phyloP scores from a whole-genome alignment of 2,888 invertebrate genomes.

The Odontomyia ornata region DNA sequence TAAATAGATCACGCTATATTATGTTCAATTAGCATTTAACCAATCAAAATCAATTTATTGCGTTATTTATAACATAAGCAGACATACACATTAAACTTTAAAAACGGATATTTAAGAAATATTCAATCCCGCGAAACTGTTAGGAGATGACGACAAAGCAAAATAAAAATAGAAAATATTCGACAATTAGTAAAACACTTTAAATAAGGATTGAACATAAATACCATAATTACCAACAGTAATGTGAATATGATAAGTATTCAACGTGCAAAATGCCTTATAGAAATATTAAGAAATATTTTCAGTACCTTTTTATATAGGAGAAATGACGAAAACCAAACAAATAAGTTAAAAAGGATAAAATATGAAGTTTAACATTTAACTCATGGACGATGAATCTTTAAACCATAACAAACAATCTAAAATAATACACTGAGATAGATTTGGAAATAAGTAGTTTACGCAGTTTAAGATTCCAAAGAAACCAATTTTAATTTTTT shows the following conservation, averaged over 20 bases:
- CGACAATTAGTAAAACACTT: not conserved
- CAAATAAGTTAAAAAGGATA: not conserved
- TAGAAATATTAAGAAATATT: constrained; percentile 40
- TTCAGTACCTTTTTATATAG: constrained; percentile 44
- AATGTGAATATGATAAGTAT: constrained; percentile 11
- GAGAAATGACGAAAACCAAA: not conserved
- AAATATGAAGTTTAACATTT: not conserved
- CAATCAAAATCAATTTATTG: not conserved
- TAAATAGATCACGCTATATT: not conserved
- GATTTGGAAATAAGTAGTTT: too few relatives aligned
- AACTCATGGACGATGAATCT: not conserved
- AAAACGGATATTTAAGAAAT: not conserved
- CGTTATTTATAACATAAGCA: not conserved
- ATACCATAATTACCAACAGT: constrained; percentile 7
- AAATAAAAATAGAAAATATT: not conserved
- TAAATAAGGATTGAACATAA: constrained; percentile 11
- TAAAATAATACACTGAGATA: not conserved
- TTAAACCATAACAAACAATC: not conserved
- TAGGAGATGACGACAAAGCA: not conserved
- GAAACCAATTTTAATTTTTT: too few relatives aligned
- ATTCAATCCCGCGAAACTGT: not conserved
- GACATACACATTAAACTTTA: not conserved
- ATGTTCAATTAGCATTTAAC: not conserved
- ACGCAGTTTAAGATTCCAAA: too few relatives aligned
- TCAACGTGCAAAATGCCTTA: constrained; percentile 42